A percentile compares a stretch with the other conserved stretches of the same genome.
Conservation (phyloP, 2,113 vertebrate species). For the Dipodomys ordii region DNA sequence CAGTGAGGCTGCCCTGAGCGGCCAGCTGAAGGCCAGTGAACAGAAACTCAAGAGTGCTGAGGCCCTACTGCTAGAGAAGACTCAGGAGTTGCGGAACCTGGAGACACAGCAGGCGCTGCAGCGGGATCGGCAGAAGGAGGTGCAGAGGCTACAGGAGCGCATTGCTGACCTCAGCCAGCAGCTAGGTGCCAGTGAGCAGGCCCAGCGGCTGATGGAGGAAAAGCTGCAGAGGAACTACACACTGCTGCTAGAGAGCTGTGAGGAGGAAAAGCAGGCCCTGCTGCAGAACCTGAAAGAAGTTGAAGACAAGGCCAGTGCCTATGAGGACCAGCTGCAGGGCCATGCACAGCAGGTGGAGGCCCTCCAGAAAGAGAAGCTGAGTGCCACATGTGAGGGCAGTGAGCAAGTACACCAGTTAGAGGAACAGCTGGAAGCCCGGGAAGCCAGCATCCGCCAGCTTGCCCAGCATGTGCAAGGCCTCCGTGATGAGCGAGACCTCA, state of each 20-base stretch:
- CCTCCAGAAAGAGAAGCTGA: slow-evolving; percentile 90
- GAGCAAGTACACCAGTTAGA: slow-evolving; percentile 92
- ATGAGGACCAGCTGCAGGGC: slow-evolving; percentile 91
- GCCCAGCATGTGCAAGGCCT: slow-evolving; percentile 91
- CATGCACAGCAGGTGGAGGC: slow-evolving; percentile 92
- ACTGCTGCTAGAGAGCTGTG: slow-evolving; percentile 91
- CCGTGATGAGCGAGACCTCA: slow-evolving; percentile 90
- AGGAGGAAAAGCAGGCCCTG: slow-evolving; percentile 92
- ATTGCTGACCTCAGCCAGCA: slow-evolving; percentile 91
- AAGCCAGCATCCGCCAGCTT: slow-evolving; percentile 89
- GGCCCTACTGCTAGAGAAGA: slow-evolving; percentile 93
- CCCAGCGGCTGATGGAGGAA: slow-evolving; percentile 92
- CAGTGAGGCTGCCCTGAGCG: slow-evolving; percentile 88
- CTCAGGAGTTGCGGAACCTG: slow-evolving; percentile 92
- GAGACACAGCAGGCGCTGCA: slow-evolving; percentile 95
- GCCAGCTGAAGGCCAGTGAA: slow-evolving; percentile 94
- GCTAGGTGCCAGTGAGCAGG: slow-evolving; percentile 91
- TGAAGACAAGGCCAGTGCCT: slow-evolving; percentile 89
- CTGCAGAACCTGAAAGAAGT: slow-evolving; percentile 90
- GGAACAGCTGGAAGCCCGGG: slow-evolving; percentile 90
- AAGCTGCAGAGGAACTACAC: slow-evolving; percentile 92
- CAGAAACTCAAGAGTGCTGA: slow-evolving; percentile 93
- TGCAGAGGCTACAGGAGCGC: slow-evolving; percentile 93
- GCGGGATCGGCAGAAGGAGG: slow-evolving; percentile 92
- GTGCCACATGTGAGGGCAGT: slow-evolving; percentile 86